Conservation (phyloP, 1,140 invertebrate species). For the Archegozetes longisetosus region DNA sequence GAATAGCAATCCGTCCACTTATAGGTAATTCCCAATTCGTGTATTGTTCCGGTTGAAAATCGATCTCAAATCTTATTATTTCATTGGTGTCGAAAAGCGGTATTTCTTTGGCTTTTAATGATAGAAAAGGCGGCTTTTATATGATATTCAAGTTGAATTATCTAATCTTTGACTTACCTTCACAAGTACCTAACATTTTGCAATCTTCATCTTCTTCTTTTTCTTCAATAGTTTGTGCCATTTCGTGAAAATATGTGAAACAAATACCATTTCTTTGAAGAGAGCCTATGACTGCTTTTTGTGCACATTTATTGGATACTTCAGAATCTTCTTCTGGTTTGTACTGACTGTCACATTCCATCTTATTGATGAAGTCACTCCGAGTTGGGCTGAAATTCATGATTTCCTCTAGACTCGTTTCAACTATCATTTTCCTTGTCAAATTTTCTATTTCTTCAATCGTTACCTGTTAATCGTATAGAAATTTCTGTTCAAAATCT, state of each 20-base stretch:
- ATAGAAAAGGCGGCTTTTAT: not conserved
- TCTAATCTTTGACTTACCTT: not conserved
- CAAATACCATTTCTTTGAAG: not conserved
- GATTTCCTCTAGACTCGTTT: not conserved
- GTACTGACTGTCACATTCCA: not conserved
- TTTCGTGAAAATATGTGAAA: not conserved
- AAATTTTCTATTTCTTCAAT: too few species aligned
- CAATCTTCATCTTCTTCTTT: not conserved
- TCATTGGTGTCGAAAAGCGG: not conserved
- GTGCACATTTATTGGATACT: not conserved
- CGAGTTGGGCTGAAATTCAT: not conserved
- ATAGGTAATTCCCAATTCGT: not conserved
- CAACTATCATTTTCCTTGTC: too few species aligned
- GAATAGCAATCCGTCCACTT: not conserved
- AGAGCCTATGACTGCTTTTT: not conserved
- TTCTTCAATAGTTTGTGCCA: not conserved
- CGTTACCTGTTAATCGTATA: too few species aligned
- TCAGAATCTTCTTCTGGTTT: not conserved
- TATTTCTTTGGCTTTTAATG: not conserved
- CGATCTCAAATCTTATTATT: not conserved
- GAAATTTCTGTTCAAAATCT: too few species aligned
- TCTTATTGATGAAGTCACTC: not conserved
- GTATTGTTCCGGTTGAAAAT: not conserved
- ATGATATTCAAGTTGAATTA: not conserved
- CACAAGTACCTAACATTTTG: not conserved